Evolutionary conservation across 2,888 invertebrate species (phyloP), one percentile per base, ranked within the genome.

Genomic region (Lochmaea capreae): DNA sequence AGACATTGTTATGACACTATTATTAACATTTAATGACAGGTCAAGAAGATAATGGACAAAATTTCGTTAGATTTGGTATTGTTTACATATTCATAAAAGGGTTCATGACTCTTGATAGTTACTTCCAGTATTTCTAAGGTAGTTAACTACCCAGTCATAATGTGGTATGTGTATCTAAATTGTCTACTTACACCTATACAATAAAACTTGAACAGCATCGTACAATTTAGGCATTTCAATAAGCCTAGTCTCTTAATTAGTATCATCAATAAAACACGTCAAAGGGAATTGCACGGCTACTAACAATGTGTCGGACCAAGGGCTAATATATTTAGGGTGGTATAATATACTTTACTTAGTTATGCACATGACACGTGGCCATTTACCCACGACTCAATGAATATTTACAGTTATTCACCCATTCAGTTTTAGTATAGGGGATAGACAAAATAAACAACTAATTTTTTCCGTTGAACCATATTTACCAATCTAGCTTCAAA

Each of bases 351-450:
- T 62, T 62, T 72, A 73, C 52, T 43, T 49, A 67, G 75, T 57
- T 61, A 69, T 71, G 72, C 43, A 66, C 70, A 65, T 75, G 79
- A 78, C 80, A 80, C 80, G 80, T 80, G 80, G 75, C 68, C 76
- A 62, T 77, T 79, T 79, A 77, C 80, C 79, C 80, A 80, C 79
- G 80, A 72, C 73, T 71, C 79, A 74, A 79, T 79, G 79, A 79
- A 80, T 79, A 79, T 80, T 80, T 80, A 80, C 79, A 78, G 68
- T 76, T 69, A 72, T 71, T 65, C 11, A 69, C 49, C 26, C 59
- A 43, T 11, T 18, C n/a, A 57, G 26, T 65, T 71, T 33, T 71
- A 71, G 71, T 57, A n/a, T 57, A 10, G 33, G 58, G 10, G 65
- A 14, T 58, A 65, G 58, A 59, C 18, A 14, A 46, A 62, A 63